Conservation (phyloP, 92 coral and sea anemone species). For the Porites lobata region DNA sequence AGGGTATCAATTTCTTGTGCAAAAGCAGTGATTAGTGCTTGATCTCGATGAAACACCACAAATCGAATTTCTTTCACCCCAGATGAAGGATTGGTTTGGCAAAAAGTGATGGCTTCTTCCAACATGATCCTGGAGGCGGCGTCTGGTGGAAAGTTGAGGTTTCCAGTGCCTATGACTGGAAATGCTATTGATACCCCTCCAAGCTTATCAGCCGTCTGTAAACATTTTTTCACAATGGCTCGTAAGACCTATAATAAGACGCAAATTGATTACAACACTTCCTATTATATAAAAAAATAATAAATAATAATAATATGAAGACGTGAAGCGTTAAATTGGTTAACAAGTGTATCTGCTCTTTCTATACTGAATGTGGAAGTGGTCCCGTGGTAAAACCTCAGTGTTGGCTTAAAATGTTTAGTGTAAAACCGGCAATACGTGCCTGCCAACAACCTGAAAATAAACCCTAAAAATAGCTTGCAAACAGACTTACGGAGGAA, state of each 20-base stretch:
- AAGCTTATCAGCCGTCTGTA: conserved; percentile 59
- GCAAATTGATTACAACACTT: too few species aligned
- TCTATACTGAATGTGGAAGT: too few species aligned
- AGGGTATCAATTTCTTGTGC: conserved; percentile 56
- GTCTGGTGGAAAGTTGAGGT: conserved; percentile 73
- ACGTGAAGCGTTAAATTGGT: too few species aligned
- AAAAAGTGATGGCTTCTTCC: conserved; percentile 61
- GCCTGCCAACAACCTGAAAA: too few species aligned
- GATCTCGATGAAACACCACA: conserved; percentile 79
- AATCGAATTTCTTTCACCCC: conserved; percentile 72
- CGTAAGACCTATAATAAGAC: neutral
- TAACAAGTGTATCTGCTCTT: too few species aligned
- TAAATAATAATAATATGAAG: too few species aligned
- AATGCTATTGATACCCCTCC: conserved; percentile 73
- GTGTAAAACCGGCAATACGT: too few species aligned
- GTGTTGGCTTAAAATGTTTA: too few species aligned
- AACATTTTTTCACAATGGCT: conserved; percentile 64
- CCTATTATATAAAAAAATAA: too few species aligned
- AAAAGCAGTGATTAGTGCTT: conserved; percentile 59
- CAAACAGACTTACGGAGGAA: too few species aligned
- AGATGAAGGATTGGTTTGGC: conserved; percentile 30
- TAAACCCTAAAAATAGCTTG: too few species aligned
- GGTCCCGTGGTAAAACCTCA: too few species aligned
- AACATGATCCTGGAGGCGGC: conserved; percentile 63
- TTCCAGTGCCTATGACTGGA: conserved; percentile 91